phyloP scores from a whole-genome alignment of 2,113 vertebrate genomes.

The Cynopterus brachyotis region DNA sequence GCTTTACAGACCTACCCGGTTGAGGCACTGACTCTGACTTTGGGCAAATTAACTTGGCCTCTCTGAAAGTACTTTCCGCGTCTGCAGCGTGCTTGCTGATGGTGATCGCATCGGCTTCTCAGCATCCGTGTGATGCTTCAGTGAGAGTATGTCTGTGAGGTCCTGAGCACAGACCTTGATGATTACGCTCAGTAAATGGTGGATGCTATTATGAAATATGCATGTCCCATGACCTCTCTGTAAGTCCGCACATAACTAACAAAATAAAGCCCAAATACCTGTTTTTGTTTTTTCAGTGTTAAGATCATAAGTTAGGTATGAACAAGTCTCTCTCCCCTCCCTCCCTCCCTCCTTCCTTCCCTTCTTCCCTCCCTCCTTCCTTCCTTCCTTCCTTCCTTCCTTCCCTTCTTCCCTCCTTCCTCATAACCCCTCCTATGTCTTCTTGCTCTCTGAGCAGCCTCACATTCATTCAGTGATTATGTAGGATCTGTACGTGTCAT shows the following conservation, averaged over 20 bases:
- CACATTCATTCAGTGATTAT: not conserved
- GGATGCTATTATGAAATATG: not conserved
- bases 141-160: not conserved
- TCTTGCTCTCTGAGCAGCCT: not conserved
- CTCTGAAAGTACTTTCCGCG: not conserved
- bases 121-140: not conserved
- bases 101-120: not conserved
- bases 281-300: not conserved
- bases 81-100: not conserved
- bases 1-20: not conserved
- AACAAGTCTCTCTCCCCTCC: not conserved
- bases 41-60: not conserved
- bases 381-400: not conserved
- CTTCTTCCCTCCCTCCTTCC: accelerated
- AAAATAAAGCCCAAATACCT: not conserved
- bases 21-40: not conserved
- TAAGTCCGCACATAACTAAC: not conserved
- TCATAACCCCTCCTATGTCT: too few species aligned
- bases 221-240: not conserved
- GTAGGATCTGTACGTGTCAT: not conserved
- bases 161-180: not conserved
- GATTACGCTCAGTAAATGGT: not conserved
- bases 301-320: not conserved
- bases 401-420: accelerated
- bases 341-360: not conserved